These are phyloP conservation scores for Chloromyia formosa DNA, from an alignment of 2,888 invertebrate genomes.

Conservation along the genomic window DNA sequence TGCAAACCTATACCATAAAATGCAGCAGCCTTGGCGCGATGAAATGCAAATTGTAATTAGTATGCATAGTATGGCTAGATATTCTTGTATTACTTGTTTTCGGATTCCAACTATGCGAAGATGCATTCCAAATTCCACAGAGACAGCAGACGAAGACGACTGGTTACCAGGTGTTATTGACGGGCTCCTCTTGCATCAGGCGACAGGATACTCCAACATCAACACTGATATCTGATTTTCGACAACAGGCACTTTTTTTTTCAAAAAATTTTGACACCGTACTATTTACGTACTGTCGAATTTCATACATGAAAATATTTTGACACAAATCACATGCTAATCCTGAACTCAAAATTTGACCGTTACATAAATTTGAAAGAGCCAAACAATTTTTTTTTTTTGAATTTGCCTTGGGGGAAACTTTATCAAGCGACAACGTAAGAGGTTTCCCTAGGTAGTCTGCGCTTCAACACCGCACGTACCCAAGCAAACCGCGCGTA, in stretches of 20 bases:
- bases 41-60: slow-evolving; percentile 35
- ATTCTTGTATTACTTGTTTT: slow-evolving; percentile 33
- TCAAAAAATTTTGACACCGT: slow-evolving; percentile 9
- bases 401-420: background rate
- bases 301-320: too few species aligned
- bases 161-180: background rate
- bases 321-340: slow-evolving; percentile 5
- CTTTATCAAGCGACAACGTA: background rate
- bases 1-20: background rate
- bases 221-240: slow-evolving; percentile 16
- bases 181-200: background rate
- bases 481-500: background rate
- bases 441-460: background rate
- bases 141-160: background rate
- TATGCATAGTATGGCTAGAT: slow-evolving; percentile 5
- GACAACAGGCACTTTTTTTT: background rate
- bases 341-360: background rate
- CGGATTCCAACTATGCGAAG: background rate
- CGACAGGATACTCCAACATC: background rate
- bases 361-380: slow-evolving; percentile 17
- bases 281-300: background rate
- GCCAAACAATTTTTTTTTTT: background rate
- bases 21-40: slow-evolving; percentile 27
- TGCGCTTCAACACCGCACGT: background rate
- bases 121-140: slow-evolving; percentile 14